Percentiles rank a stretch among this genome's conserved stretches.
These are phyloP conservation scores for Luscinia megarhynchos DNA, from an alignment of 2,797 vertebrate genomes.

Conservation along the genomic window DNA sequence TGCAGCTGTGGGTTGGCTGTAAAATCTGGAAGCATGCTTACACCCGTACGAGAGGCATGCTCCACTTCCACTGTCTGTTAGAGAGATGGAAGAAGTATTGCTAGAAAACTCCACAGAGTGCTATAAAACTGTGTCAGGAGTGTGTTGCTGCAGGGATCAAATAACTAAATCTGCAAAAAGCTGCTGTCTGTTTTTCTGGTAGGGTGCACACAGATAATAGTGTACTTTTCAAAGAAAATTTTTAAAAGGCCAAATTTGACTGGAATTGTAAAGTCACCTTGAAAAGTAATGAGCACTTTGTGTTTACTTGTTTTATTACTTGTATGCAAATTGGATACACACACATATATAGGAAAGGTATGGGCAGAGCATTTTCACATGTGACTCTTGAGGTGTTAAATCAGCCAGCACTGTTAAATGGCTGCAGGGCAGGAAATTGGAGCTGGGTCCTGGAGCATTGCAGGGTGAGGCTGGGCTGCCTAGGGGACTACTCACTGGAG, in stretches of 20 bases:
- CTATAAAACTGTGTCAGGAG: conserved; percentile 25
- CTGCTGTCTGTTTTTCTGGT: conserved; percentile 1
- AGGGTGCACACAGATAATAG: not conserved
- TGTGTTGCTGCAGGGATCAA: conserved; percentile 7
- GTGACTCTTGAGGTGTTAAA: not conserved
- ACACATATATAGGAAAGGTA: not conserved
- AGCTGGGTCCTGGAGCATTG: not conserved
- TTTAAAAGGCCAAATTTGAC: not conserved
- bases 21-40: not conserved
- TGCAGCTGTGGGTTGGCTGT: conserved; percentile 45
- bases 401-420: not conserved
- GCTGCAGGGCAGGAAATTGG: not conserved
- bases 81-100: not conserved
- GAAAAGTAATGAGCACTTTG: not conserved
- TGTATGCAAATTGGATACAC: not conserved
- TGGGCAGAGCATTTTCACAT: not conserved
- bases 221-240: not conserved
- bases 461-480: not conserved
- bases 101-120: conserved; percentile 13
- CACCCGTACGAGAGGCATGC: rapidly evolving
- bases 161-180: conserved; percentile 30
- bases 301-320: not conserved
- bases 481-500: not conserved
- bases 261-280: not conserved
- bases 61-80: not conserved